Conservation (phyloP, 2,113 vertebrate genomes). For the Myotis lucifugus region DNA sequence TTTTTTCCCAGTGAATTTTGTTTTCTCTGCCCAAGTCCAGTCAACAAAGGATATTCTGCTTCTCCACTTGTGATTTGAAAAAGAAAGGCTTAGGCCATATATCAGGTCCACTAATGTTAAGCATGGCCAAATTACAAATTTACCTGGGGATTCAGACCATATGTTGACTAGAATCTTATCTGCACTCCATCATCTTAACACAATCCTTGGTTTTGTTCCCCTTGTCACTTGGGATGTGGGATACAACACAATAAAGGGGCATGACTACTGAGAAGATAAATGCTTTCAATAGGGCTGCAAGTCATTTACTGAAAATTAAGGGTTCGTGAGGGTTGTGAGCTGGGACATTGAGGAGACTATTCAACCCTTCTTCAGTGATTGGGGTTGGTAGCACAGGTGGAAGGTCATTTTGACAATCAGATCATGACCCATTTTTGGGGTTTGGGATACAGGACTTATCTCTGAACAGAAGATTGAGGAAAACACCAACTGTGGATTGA, state of each 20-base stretch:
- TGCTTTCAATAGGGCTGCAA: not conserved
- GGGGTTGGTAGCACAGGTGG: constrained; percentile 24
- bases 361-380: not conserved
- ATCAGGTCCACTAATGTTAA: not conserved
- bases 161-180: not conserved
- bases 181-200: not conserved
- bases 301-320: constrained; percentile 31
- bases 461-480: constrained; percentile 7
- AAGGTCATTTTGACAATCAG: constrained; percentile 34
- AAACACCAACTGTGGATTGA: constrained; percentile 3
- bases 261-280: not conserved
- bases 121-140: not conserved
- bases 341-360: not conserved
- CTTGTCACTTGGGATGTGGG: not conserved
- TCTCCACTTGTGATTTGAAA: constrained; percentile 29
- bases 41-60: constrained; percentile 55
- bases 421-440: not conserved
- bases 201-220: not conserved
- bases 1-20: constrained; percentile 34
- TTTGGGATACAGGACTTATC: not conserved
- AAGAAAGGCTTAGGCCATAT: not conserved
- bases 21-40: constrained; percentile 38
- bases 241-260: not conserved
- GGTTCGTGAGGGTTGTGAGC: not conserved
- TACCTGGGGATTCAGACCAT: not conserved